phyloP scores from a whole-genome alignment of 2,888 invertebrate genomes.

The Bedellia somnulentella region DNA sequence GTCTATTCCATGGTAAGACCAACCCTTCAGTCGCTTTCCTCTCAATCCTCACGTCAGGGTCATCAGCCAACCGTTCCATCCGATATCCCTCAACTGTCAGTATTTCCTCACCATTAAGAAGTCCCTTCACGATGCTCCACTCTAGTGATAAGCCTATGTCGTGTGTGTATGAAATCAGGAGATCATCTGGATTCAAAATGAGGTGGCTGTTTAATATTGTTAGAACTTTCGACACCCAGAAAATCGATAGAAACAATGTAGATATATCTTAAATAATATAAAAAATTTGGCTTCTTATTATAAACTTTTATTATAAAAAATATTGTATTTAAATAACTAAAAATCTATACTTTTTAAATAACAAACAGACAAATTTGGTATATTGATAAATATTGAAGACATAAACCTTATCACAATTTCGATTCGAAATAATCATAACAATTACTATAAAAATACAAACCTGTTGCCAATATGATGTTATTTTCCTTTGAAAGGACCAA shows the following conservation, averaged over 20 bases:
- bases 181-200: constrained; percentile 26
- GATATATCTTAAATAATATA: no score
- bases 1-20: constrained; percentile 68
- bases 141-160: constrained; percentile 32
- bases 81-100: constrained; percentile 71
- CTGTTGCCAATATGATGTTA: constrained; percentile 66
- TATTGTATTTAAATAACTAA: neutral
- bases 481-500: constrained; percentile 69
- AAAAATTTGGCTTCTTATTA: neutral
- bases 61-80: constrained; percentile 62
- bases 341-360: neutral
- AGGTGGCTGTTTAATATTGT: neutral
- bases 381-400: no score
- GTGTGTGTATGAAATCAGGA: constrained; percentile 37
- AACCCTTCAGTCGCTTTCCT: constrained; percentile 78
- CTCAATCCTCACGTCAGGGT: constrained; percentile 69
- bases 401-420: no score
- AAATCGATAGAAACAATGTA: neutral
- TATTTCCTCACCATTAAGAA: constrained; percentile 73
- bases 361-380: no score
- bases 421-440: no score
- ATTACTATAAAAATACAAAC: no score
- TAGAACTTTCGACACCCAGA: constrained; percentile 1
- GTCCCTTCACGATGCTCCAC: constrained; percentile 50
- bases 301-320: neutral